Percentiles rank a stretch among this genome's conserved stretches.
Evolutionary conservation across 2,888 invertebrate genomes (phyloP).

Genomic region (Parnassius mnemosyne): DNA sequence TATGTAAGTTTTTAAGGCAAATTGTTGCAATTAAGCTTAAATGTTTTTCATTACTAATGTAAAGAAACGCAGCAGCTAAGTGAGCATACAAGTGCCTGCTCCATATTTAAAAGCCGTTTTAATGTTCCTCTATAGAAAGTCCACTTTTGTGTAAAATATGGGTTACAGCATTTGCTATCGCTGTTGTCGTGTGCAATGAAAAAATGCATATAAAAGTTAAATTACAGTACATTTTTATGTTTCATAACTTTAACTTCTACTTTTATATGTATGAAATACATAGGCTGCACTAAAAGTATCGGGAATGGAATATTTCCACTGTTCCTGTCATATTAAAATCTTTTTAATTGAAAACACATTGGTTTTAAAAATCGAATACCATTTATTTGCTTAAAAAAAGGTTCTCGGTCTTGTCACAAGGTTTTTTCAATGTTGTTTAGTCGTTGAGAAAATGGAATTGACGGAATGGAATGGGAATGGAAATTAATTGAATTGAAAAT

Average conservation of each 20-base stretch:
- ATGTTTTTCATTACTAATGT: conserved; percentile 18
- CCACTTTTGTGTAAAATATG: conserved; percentile 21
- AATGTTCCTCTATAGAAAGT: conserved; percentile 22
- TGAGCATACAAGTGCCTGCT: conserved; percentile 14
- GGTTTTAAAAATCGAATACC: too few species aligned
- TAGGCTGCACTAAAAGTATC: too few species aligned
- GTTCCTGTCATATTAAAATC: too few species aligned
- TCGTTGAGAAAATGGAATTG: too few species aligned
- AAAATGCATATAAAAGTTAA: background rate
- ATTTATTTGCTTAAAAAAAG: too few species aligned
- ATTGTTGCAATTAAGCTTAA: conserved; percentile 20
- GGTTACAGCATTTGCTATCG: conserved; percentile 12
- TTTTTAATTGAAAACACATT: too few species aligned
- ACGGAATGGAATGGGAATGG: too few species aligned
- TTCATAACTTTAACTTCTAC: background rate
- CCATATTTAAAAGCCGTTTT: conserved; percentile 20
- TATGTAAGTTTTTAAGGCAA: conserved; percentile 1
- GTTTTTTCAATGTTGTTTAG: too few species aligned
- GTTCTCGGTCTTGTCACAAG: too few species aligned
- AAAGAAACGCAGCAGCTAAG: conserved; percentile 18
- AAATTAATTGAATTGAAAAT: too few species aligned
- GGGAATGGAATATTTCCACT: too few species aligned
- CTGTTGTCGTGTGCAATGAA: conserved; percentile 6
- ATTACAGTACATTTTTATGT: background rate
- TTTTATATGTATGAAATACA: too few species aligned